These are phyloP conservation scores for Balaeniceps rex DNA, from an alignment of 2,113 vertebrate species.

Conservation along the genomic window DNA sequence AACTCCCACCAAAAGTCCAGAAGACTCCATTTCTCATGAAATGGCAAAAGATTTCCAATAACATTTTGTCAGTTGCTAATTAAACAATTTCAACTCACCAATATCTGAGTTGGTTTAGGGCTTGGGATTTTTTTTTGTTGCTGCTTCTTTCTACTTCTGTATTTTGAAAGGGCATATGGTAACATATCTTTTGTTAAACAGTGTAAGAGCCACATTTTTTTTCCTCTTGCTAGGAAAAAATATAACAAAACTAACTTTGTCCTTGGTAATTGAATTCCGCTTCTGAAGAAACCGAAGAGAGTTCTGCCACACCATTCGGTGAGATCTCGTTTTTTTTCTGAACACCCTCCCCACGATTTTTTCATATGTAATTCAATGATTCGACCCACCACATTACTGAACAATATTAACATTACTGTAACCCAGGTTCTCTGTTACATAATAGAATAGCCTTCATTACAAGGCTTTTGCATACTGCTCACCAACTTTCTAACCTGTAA, in stretches of 20 bases:
- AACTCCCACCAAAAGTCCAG: background rate
- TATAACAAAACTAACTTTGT: background rate
- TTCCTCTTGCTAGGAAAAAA: background rate
- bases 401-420: background rate
- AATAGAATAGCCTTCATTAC: background rate
- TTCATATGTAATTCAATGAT: background rate
- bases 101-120: background rate
- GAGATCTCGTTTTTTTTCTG: background rate
- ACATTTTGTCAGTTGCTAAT: background rate
- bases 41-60: background rate
- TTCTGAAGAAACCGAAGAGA: background rate
- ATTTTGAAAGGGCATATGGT: background rate
- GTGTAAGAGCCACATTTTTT: background rate
- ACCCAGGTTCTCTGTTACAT: background rate
- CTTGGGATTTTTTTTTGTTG: background rate
- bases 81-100: background rate
- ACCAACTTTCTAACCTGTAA: background rate
- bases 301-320: background rate
- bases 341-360: background rate
- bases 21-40: background rate
- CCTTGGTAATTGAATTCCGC: background rate
- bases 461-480: background rate
- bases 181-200: background rate
- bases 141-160: background rate
- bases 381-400: background rate